These are phyloP conservation scores for Leptopilina syphax DNA, from an alignment of 2,888 invertebrate species.

Conservation along the genomic window DNA sequence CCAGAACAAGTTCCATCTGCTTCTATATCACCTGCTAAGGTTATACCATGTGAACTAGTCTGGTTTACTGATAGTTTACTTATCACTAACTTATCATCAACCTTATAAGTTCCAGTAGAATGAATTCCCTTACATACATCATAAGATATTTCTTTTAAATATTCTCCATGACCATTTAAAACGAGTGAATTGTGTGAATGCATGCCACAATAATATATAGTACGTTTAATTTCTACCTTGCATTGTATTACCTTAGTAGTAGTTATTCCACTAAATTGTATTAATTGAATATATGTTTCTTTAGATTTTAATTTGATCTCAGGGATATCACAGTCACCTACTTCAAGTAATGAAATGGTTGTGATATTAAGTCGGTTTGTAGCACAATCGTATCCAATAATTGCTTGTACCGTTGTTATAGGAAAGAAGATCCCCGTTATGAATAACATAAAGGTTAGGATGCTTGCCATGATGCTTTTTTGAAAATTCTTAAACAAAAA, in stretches of 20 bases:
- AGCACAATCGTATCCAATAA: too few species aligned
- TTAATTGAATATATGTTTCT: not conserved
- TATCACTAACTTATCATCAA: not conserved
- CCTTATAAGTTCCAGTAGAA: not conserved
- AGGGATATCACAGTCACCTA: too few species aligned
- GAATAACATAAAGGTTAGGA: too few species aligned
- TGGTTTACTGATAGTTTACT: not conserved
- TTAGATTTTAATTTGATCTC: too few species aligned
- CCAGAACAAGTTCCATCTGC: not conserved
- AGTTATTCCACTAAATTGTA: not conserved
- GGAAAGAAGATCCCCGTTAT: too few species aligned
- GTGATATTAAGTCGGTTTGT: too few species aligned
- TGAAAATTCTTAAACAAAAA: too few species aligned
- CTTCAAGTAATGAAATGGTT: too few species aligned
- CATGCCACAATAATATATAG: conserved; percentile 49
- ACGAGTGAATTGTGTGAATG: conserved; percentile 46
- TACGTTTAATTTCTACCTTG: not conserved
- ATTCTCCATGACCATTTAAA: conserved; percentile 45
- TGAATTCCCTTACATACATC: not conserved
- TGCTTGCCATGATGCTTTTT: too few species aligned
- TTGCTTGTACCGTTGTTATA: too few species aligned
- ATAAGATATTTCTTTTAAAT: conserved; percentile 39
- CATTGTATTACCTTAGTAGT: not conserved
- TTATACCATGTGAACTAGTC: not conserved
- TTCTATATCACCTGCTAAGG: not conserved